phyloP scores from a whole-genome alignment of 2,113 vertebrate genomes.

The Corythornis vintsioides region DNA sequence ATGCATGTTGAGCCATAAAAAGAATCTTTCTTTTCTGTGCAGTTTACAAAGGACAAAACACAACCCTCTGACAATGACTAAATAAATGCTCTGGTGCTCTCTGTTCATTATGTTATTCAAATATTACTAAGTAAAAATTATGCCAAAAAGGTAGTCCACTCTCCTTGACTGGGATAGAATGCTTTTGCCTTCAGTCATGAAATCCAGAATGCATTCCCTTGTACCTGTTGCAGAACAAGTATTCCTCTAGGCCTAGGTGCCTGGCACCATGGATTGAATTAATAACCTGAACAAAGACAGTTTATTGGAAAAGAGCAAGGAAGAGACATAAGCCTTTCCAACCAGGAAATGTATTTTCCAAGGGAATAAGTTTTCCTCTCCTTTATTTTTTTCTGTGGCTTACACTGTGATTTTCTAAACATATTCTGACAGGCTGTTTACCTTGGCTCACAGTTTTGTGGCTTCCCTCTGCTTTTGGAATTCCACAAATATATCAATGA shows the following conservation, averaged over 20 bases:
- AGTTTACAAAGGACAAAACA: background rate
- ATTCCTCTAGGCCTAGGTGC: background rate
- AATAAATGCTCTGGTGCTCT: background rate
- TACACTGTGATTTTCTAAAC: constrained; percentile 23
- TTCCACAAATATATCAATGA: constrained; percentile 1
- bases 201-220: background rate
- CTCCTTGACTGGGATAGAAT: background rate
- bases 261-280: background rate
- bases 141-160: background rate
- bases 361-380: background rate
- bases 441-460: background rate
- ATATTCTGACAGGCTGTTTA: constrained; percentile 23
- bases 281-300: background rate
- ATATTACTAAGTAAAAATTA: background rate
- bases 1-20: background rate
- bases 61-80: background rate
- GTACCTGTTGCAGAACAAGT: background rate
- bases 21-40: background rate
- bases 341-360: constrained; percentile 10
- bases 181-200: background rate
- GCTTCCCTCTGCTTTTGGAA: background rate
- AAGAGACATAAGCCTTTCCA: background rate
- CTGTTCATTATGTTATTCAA: background rate
- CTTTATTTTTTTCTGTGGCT: constrained; percentile 15
- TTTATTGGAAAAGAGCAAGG: background rate